Evolutionary conservation across 2,113 vertebrate species (phyloP).

Genomic region (Leptosomus discolor): DNA sequence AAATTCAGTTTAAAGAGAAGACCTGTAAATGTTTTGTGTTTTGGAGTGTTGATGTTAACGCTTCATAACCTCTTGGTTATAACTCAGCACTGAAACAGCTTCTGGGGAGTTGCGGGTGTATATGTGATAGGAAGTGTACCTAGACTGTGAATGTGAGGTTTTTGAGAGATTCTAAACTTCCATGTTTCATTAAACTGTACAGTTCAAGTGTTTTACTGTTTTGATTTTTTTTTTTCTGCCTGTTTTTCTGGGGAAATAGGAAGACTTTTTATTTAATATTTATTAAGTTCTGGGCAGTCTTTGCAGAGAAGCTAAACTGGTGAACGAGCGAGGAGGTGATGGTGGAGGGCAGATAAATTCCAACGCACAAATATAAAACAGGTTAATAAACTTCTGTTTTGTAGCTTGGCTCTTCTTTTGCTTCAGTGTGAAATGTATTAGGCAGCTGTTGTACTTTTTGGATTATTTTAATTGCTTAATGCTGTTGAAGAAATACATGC

Average conservation of each 20-base stretch:
- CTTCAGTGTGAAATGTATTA: neutral
- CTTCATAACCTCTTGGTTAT: neutral
- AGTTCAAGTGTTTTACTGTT: neutral
- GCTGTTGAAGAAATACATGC: neutral
- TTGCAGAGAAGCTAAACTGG: neutral
- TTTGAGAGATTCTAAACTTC: neutral
- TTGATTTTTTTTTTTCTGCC: neutral
- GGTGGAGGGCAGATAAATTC: neutral
- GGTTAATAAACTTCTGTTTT: neutral
- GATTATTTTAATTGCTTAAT: neutral
- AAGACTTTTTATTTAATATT: too few species aligned
- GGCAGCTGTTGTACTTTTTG: neutral
- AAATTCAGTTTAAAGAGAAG: neutral
- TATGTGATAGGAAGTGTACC: accelerated
- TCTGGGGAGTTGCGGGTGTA: neutral
- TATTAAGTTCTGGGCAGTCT: neutral
- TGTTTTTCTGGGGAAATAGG: neutral
- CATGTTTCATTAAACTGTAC: neutral
- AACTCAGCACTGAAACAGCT: neutral
- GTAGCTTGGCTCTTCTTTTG: neutral
- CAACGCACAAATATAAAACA: neutral
- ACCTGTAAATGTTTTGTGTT: neutral
- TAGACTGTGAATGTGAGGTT: neutral
- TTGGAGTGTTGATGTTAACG: neutral
- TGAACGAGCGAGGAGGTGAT: neutral